Percentiles rank a stretch among this genome's conserved stretches.
phyloP scores from a whole-genome alignment of 2,888 invertebrate species.

The Cataglyphis rosenhaueri region DNA sequence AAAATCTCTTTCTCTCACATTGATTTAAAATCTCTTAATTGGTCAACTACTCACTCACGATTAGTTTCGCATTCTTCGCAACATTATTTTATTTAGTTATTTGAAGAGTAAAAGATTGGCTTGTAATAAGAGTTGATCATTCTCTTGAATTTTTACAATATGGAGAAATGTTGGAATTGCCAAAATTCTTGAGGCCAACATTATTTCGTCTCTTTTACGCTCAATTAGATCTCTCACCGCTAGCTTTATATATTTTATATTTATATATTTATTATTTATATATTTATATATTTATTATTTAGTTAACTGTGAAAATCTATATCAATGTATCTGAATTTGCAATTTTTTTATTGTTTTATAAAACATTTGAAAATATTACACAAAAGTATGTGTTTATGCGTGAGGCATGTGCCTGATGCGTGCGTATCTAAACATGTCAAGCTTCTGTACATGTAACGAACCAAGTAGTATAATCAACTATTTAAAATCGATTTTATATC shows the following conservation, averaged over 20 bases:
- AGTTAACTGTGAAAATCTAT: background rate
- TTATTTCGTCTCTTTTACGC: background rate
- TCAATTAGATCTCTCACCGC: background rate
- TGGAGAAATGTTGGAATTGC: background rate
- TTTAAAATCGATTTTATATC: background rate
- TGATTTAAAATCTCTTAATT: background rate
- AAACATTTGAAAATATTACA: background rate
- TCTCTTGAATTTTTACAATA: background rate
- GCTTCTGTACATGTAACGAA: background rate
- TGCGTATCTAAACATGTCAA: background rate
- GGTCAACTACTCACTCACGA: background rate
- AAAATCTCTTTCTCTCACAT: background rate
- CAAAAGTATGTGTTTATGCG: background rate
- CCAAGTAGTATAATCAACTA: background rate
- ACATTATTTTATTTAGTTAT: background rate
- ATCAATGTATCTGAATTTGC: background rate
- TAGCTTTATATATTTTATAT: no score
- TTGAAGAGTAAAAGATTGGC: background rate
- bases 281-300: no score
- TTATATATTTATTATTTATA: no score
- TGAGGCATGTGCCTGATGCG: background rate
- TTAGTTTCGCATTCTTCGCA: background rate
- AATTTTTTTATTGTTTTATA: slow-evolving; percentile 17
- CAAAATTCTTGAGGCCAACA: background rate
- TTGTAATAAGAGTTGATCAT: background rate